Conservation (phyloP, 53 echinoderm and acorn worm species). For the Arbacia lixula region DNA sequence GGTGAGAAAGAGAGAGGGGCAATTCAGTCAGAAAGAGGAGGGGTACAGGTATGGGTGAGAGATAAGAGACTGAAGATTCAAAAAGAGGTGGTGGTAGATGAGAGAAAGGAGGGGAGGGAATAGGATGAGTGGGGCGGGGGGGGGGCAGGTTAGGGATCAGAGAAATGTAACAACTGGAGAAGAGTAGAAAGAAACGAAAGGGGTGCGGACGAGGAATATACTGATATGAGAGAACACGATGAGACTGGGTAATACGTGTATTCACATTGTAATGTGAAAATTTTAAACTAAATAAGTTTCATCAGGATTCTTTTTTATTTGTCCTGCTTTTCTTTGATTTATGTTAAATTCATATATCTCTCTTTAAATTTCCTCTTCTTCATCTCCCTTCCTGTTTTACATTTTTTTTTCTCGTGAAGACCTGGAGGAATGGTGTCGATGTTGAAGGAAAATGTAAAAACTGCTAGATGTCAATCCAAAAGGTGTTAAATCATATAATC, state of each 20-base stretch:
- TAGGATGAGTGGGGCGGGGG: background rate
- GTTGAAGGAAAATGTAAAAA: no score
- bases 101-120: background rate
- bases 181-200: background rate
- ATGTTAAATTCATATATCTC: no score
- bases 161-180: background rate
- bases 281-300: no score
- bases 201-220: background rate
- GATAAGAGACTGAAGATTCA: background rate
- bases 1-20: background rate
- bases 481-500: no score
- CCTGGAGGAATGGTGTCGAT: no score
- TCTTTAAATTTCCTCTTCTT: no score
- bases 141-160: background rate
- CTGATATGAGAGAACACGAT: background rate
- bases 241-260: background rate
- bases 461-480: no score
- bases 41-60: background rate
- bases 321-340: no score
- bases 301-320: no score
- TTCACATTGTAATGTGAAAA: background rate
- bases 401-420: no score
- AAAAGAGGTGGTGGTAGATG: background rate
- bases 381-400: no score
- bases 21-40: background rate